Evolutionary conservation across 1,140 invertebrate genomes (phyloP).

Genomic region (Nautilus pompilius): DNA sequence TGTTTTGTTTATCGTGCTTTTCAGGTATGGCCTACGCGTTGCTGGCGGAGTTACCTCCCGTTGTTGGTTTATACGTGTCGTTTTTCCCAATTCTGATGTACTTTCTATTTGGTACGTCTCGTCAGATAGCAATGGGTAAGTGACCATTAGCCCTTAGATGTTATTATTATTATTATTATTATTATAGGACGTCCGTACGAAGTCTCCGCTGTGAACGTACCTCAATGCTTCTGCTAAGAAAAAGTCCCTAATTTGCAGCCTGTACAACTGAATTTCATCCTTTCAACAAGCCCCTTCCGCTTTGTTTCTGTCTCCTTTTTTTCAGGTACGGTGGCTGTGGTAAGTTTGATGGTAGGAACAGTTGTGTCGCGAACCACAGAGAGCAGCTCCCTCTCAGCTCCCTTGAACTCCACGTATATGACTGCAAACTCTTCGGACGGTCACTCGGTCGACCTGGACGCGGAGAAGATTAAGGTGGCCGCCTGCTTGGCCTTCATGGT

Average conservation of each 20-base stretch:
- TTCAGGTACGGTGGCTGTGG: conserved; percentile 45
- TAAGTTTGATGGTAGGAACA: conserved; percentile 41
- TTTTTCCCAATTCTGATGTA: conserved; percentile 56
- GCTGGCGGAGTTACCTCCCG: conserved; percentile 50
- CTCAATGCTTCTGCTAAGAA: too few relatives aligned
- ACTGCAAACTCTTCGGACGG: background rate
- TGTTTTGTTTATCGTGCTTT: conserved; percentile 5
- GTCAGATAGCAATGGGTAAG: conserved; percentile 53
- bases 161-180: too few relatives aligned
- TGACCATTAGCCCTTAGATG: too few relatives aligned
- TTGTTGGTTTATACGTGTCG: conserved; percentile 54
- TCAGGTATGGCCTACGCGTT: conserved; percentile 55
- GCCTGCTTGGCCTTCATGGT: conserved; percentile 34
- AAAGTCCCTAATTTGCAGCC: too few relatives aligned
- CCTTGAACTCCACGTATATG: background rate
- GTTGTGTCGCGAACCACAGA: conserved; percentile 23
- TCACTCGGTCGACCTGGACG: conserved; percentile 9
- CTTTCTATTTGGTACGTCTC: conserved; percentile 55
- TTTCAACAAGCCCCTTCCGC: background rate
- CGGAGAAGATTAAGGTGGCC: conserved; percentile 32
- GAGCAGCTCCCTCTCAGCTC: background rate
- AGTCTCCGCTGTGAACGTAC: too few relatives aligned
- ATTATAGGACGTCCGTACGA: too few relatives aligned
- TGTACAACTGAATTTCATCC: too few relatives aligned
- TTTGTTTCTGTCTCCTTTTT: background rate